Conservation (phyloP, 2,888 invertebrate genomes). For the Helobdella robusta region DNA sequence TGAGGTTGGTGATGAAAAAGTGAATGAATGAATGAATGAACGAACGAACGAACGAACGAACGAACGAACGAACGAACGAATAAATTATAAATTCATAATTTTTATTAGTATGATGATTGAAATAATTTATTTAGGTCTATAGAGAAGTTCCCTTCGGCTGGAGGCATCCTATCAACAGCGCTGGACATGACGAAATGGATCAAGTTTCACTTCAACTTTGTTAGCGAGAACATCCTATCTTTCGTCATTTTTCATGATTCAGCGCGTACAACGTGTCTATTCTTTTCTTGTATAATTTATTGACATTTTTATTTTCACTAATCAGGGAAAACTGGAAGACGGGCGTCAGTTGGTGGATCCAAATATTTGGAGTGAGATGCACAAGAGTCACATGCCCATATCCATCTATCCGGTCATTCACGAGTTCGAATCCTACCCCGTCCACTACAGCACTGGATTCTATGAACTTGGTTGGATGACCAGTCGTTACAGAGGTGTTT, state of each 20-base stretch:
- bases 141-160: constrained; percentile 33
- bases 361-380: constrained; percentile 2
- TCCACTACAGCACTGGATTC: neutral
- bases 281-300: too few species aligned
- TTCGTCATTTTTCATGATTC: too few species aligned
- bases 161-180: constrained; percentile 39
- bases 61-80: too few species aligned
- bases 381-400: constrained; percentile 9
- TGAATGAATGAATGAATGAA: too few species aligned
- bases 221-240: too few species aligned
- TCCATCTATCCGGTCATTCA: neutral
- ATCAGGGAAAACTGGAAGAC: constrained; percentile 31
- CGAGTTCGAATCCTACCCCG: neutral
- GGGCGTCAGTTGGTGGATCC: constrained; percentile 12
- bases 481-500: constrained; percentile 4
- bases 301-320: too few species aligned
- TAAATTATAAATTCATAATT: too few species aligned
- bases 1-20: too few species aligned
- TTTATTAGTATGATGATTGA: too few species aligned
- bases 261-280: too few species aligned
- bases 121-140: too few species aligned
- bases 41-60: too few species aligned
- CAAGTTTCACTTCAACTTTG: constrained; percentile 35
- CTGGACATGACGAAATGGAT: constrained; percentile 42
- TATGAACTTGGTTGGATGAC: constrained; percentile 17